Conservation (phyloP, 2,113 vertebrate genomes). For the Trogon surrucura region DNA sequence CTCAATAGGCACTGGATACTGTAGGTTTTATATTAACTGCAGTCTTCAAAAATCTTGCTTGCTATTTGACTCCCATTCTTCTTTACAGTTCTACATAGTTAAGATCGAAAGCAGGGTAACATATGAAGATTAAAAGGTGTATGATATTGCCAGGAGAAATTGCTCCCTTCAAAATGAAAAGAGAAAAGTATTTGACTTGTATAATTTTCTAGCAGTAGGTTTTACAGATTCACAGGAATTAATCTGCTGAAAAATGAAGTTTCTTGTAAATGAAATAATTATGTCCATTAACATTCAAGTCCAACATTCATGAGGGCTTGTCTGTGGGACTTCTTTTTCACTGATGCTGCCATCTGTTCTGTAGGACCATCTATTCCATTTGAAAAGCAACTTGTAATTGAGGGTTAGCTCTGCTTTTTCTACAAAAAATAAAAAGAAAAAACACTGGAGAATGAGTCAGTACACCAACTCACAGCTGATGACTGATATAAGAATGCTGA, state of each 20-base stretch:
- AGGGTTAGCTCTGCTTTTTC: background rate
- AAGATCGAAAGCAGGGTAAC: background rate
- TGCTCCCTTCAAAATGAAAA: background rate
- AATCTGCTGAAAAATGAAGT: background rate
- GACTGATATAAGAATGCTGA: background rate
- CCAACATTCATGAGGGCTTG: background rate
- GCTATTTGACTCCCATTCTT: background rate
- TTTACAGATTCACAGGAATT: background rate
- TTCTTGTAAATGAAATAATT: background rate
- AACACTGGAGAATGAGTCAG: background rate
- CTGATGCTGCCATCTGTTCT: background rate
- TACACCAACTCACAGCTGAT: background rate
- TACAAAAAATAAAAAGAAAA: background rate
- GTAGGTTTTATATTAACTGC: background rate
- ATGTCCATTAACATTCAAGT: background rate
- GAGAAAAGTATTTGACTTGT: background rate
- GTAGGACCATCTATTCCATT: background rate
- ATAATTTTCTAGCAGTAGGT: background rate
- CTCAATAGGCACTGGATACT: background rate
- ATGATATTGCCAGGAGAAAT: background rate
- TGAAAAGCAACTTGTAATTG: background rate
- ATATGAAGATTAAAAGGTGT: background rate
- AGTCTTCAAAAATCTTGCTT: background rate
- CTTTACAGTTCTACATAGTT: background rate
- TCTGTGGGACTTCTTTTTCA: background rate